Conservation (phyloP, 2,113 vertebrate genomes). For the Xiphias gladius region DNA sequence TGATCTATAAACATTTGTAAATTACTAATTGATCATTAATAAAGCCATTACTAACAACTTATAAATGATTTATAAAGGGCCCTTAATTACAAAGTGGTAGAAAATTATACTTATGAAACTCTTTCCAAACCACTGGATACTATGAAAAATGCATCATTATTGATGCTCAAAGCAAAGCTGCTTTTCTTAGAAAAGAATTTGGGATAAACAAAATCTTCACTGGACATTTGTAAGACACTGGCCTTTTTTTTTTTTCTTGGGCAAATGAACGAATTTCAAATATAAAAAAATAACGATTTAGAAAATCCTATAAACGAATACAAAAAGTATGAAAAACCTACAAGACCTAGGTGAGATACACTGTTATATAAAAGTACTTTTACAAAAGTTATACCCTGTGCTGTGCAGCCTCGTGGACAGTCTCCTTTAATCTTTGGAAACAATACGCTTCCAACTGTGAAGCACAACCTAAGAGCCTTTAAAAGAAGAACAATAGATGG, state of each 20-base stretch:
- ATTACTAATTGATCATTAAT: background rate
- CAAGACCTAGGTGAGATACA: background rate
- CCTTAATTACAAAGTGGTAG: no score
- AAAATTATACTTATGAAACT: no score
- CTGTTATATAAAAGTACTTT: constrained; percentile 23
- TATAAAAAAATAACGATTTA: background rate
- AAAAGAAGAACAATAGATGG: constrained; percentile 75
- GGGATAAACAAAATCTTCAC: no score
- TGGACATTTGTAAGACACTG: background rate
- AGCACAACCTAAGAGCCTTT: constrained; percentile 58
- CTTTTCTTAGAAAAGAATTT: background rate
- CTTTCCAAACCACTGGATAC: background rate
- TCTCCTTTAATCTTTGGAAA: constrained; percentile 61
- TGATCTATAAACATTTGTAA: background rate
- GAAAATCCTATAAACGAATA: constrained; percentile 4
- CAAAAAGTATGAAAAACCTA: background rate
- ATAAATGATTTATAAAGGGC: background rate
- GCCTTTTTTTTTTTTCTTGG: no score
- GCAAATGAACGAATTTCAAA: background rate
- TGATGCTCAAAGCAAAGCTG: background rate
- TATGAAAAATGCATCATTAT: background rate
- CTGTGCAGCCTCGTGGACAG: constrained; percentile 31
- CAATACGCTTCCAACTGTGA: constrained; percentile 55
- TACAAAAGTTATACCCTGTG: constrained; percentile 1
- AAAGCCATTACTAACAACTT: background rate